A percentile compares a stretch with the other conserved stretches of the same genome.
Evolutionary conservation across 2,888 invertebrate species (phyloP).

Genomic region (Tuberolachnus salignus): DNA sequence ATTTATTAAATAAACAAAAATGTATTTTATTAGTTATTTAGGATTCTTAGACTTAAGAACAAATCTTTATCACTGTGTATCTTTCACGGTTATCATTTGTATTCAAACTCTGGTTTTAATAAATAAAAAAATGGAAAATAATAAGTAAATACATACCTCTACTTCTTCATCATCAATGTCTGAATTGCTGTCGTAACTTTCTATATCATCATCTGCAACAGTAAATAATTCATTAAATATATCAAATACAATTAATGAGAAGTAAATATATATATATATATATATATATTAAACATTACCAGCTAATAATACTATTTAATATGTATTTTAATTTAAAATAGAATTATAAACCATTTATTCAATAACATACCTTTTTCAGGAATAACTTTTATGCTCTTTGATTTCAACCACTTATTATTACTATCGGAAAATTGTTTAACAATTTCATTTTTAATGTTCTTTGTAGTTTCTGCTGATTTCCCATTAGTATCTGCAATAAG

Average conservation of each 20-base stretch:
- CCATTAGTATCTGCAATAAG: conserved; percentile 18
- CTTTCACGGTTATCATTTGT: too few species aligned
- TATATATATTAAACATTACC: too few species aligned
- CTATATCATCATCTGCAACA: conserved; percentile 59
- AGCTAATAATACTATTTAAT: too few species aligned
- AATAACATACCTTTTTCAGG: conserved; percentile 21
- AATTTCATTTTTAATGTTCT: conserved; percentile 58
- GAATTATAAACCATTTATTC: neutral
- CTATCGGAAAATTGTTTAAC: conserved; percentile 72
- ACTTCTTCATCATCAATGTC: conserved; percentile 58
- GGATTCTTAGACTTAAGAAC: too few species aligned
- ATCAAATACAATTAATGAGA: neutral
- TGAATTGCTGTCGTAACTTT: conserved; percentile 58
- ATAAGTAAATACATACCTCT: conserved; percentile 50
- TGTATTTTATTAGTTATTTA: too few species aligned
- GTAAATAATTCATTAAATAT: conserved; percentile 1
- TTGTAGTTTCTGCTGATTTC: conserved; percentile 38
- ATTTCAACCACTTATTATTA: conserved; percentile 74
- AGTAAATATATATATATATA: too few species aligned
- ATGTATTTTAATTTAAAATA: neutral
- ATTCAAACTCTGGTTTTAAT: too few species aligned
- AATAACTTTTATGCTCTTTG: conserved; percentile 64
- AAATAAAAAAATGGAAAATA: neutral
- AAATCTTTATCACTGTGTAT: too few species aligned
- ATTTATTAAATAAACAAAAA: too few species aligned